Evolutionary conservation across 2,113 vertebrate genomes (phyloP), one percentile per base, ranked within the genome.

Genomic region (Cygnus atratus): DNA sequence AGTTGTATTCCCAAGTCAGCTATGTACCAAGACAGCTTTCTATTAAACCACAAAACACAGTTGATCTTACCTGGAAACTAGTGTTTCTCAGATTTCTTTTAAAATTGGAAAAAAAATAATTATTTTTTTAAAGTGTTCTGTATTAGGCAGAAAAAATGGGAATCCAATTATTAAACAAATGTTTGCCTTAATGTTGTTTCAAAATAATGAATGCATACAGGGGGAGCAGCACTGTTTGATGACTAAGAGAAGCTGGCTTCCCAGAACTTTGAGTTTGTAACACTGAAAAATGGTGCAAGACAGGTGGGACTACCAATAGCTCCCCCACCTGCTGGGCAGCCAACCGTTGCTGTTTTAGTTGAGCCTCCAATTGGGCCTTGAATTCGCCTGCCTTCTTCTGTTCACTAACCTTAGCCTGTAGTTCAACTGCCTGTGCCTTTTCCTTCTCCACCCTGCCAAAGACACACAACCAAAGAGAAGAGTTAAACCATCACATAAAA

Each of bases 401-500:
- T 96, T 97, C 98, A 97, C 98, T 98, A 98, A 98, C 98, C 98
- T 99, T 99, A 82, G 98, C 98, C 88, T 99, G 98, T 86, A 98
- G 98, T 91, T 99, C 99, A 55, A 98, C 95, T 74, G 99, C 99
- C 95, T 99, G 99, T 16, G 98, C 98, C 98, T 99, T 99, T 97
- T 99, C 99, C 94, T 99, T 99, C 97, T 99, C 99, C 97, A 99
- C 95, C 97, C 99, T 99, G 98, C 16, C 92, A 95, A 95, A 96
- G 95, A 96, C 82, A 97, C 26, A 37, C 74, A 97, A 97, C 29
- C 83, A 80, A 1, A 94, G 57, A 93, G 8, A 31, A 82, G 46
- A 91, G 84, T 97, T 88, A 96, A 5, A 73, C 6, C 82, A 81
- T 16, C 66, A 54, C 29, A 17, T 6, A 61, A 93, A 87, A 66